Base-by-base conservation (phyloP, 30 jellyfish, hydroid and myxozoan genomes). In the Clytia hemisphaerica region DNA sequence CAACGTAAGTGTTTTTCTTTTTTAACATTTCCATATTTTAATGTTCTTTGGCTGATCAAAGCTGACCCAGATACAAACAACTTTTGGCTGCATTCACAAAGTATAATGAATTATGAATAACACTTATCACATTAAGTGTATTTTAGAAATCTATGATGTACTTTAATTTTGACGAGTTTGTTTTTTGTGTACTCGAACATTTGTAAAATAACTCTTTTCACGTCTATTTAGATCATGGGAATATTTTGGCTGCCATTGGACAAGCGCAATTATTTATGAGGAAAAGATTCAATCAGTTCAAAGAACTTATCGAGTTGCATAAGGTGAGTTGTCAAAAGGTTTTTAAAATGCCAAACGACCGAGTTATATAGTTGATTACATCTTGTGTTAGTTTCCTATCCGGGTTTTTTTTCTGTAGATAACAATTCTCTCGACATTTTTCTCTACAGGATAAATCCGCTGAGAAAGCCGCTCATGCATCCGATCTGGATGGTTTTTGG, bases 401-500 rank as follows among this genome's bases (percentile, higher is more conserved):
- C 16, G 25, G 18, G 28, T 16, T 12, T 24, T 51, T 12, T 24
- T 21, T 57, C n/a, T n/a, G n/a, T n/a, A n/a, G n/a, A n/a, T n/a
- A n/a, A n/a, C n/a, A n/a, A n/a, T n/a, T n/a, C n/a, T n/a, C n/a
- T n/a, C n/a, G n/a, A n/a, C n/a, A n/a, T n/a, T 32, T 27, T 54
- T 58, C 33, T 6, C 58, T 44, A 1, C 37, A 83, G 95, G 76
- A 74, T 38, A 78, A 83, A 45, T 53, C 47, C 19, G 82, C 92
- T 6, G 88, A 57, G 7, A 78, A 83, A 49, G 95, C 78, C 46
- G 95, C 92, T 3, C 71, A 77, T 4, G 92, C 95, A 1, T 45
- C 95, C 6, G 95, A 83, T 61, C 71, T 83, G 2, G 93, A 83
- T 64, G 95, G 95, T 31, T 83, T 83, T 76, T 83, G 95, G 95